These are phyloP conservation scores for Nephrotoma guestfalica DNA, from an alignment of 2,888 invertebrate species.

Conservation along the genomic window DNA sequence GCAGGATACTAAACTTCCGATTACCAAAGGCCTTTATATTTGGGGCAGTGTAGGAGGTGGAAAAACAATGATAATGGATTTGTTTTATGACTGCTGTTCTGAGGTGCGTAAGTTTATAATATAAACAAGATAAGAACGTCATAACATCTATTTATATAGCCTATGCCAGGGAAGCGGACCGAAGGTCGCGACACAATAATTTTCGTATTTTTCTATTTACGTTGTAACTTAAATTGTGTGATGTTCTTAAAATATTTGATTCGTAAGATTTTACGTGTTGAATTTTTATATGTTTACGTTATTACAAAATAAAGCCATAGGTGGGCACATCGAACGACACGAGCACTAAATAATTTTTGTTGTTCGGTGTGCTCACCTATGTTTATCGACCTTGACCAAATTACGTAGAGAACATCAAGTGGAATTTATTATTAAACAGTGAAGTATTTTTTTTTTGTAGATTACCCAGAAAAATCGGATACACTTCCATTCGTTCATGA, in stretches of 20 bases:
- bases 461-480: constrained; percentile 61
- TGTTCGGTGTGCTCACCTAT: not conserved
- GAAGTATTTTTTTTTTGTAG: constrained; percentile 29
- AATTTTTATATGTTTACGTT: too few species aligned
- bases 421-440: not conserved
- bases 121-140: not conserved
- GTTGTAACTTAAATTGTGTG: not conserved
- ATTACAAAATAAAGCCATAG: too few species aligned
- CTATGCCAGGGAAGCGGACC: not conserved
- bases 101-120: constrained; percentile 20
- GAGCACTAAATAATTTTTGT: not conserved
- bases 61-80: constrained; percentile 98
- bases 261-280: too few species aligned
- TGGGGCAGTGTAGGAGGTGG: constrained; percentile 89
- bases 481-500: constrained; percentile 97
- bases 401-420: not conserved
- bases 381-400: not conserved
- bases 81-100: constrained; percentile 73
- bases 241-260: too few species aligned
- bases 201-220: not conserved
- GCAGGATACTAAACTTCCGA: constrained; percentile 27
- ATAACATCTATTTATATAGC: not conserved
- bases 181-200: not conserved
- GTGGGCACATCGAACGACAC: too few species aligned
- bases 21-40: constrained; percentile 62